Conservation (phyloP, 2,797 vertebrate genomes). For the Notolabrus celidotus region DNA sequence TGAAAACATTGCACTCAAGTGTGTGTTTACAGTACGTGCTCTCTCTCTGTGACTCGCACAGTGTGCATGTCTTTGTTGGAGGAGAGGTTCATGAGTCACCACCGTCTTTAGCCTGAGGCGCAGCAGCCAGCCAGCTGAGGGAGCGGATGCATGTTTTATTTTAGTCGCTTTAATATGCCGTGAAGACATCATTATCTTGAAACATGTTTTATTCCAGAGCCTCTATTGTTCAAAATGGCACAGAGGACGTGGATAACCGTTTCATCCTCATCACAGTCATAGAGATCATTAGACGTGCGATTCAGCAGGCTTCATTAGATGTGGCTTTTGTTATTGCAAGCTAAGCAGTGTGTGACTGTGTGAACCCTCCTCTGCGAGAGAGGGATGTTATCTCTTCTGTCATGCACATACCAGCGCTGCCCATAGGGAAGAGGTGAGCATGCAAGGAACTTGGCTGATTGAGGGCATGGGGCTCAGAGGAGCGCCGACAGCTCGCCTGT, state of each 20-base stretch:
- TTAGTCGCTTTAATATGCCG: constrained; percentile 74
- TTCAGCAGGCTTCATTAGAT: constrained; percentile 62
- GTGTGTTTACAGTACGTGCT: constrained; percentile 65
- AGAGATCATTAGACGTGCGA: constrained; percentile 62
- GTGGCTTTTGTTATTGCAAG: constrained; percentile 64
- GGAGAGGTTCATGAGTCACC: constrained; percentile 77
- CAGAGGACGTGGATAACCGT: constrained; percentile 47
- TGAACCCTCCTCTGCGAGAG: constrained; percentile 44
- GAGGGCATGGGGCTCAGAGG: constrained; percentile 65
- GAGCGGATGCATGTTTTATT: constrained; percentile 75
- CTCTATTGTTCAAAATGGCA: constrained; percentile 65
- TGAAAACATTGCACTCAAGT: constrained; percentile 33
- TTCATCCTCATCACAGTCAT: constrained; percentile 58
- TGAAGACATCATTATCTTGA: constrained; percentile 78
- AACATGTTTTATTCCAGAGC: constrained; percentile 54
- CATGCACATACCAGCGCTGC: constrained; percentile 68
- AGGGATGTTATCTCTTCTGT: constrained; percentile 79
- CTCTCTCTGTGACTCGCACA: constrained; percentile 65
- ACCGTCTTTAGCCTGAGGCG: constrained; percentile 72
- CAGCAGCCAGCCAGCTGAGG: constrained; percentile 75
- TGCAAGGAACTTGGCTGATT: constrained; percentile 73
- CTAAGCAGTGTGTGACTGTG: constrained; percentile 56
- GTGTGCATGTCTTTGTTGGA: constrained; percentile 72
- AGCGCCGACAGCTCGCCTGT: constrained; percentile 43
- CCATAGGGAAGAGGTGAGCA: constrained; percentile 75